Evolutionary conservation across 2,888 invertebrate species (phyloP).

Genomic region (Cephus nigrinus): DNA sequence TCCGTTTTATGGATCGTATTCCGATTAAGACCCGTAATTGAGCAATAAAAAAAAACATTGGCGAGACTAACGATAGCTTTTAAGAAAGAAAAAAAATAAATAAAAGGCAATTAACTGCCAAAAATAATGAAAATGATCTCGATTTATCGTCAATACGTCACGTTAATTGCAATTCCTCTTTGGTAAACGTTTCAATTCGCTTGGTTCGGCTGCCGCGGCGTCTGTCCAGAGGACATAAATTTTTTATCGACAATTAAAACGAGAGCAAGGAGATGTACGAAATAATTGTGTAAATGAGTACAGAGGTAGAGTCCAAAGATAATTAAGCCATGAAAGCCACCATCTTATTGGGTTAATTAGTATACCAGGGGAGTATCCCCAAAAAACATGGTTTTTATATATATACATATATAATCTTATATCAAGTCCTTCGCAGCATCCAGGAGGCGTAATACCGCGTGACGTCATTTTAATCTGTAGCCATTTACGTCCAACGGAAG

Average conservation of each 20-base stretch:
- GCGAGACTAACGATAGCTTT: not conserved
- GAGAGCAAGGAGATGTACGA: not conserved
- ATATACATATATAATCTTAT: not conserved
- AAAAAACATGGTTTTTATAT: too few relatives aligned
- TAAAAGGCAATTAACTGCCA: not conserved
- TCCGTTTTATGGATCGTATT: not conserved
- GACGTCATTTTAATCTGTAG: not conserved
- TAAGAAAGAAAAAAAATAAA: too few relatives aligned
- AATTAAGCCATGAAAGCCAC: not conserved
- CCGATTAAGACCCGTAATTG: not conserved
- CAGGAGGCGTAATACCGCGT: not conserved
- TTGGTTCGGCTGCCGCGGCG: not conserved
- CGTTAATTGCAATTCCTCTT: not conserved
- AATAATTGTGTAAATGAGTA: not conserved
- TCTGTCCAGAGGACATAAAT: not conserved
- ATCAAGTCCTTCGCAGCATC: not conserved
- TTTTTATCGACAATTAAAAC: not conserved
- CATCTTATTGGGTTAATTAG: not conserved
- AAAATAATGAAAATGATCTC: not conserved
- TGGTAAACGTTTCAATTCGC: not conserved
- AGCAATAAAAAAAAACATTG: not conserved
- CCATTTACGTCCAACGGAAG: not conserved
- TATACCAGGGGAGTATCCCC: not conserved
- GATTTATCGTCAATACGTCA: not conserved
- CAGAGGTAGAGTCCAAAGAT: not conserved